phyloP scores from a whole-genome alignment of 2,888 invertebrate genomes.

The Cephus rjabovi region DNA sequence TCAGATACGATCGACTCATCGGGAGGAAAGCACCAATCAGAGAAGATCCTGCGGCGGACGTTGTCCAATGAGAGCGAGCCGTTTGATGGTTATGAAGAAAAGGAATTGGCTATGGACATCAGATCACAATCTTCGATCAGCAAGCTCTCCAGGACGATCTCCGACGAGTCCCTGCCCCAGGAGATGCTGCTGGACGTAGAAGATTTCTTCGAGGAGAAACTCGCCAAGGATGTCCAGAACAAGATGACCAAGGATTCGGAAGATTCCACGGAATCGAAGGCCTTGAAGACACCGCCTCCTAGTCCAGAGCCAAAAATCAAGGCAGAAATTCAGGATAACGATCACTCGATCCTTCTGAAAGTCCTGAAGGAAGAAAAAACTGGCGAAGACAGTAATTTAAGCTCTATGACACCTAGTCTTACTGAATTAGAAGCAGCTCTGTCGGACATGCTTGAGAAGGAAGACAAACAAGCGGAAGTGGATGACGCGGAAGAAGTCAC shows the following conservation, averaged over 20 bases:
- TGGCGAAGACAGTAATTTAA: constrained; percentile 47
- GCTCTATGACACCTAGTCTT: constrained; percentile 63
- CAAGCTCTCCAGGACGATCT: constrained; percentile 48
- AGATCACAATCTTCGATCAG: constrained; percentile 19
- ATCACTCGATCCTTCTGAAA: constrained; percentile 49
- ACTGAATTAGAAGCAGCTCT: constrained; percentile 60
- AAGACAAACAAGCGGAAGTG: constrained; percentile 34
- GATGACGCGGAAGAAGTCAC: constrained; percentile 14
- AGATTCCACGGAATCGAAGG: constrained; percentile 11
- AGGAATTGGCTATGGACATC: constrained; percentile 40
- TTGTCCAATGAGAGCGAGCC: constrained; percentile 57
- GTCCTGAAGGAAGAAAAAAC: constrained; percentile 46
- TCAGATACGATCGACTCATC: not conserved
- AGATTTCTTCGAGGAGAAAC: constrained; percentile 39
- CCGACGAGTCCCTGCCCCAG: constrained; percentile 60
- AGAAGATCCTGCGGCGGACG: constrained; percentile 43
- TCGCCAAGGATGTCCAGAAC: constrained; percentile 32
- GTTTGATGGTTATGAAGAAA: constrained; percentile 51
- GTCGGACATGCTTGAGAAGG: constrained; percentile 61
- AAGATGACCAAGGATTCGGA: constrained; percentile 29
- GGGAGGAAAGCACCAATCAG: constrained; percentile 8
- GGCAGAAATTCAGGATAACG: constrained; percentile 41
- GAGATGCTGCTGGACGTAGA: constrained; percentile 54
- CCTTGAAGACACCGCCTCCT: constrained; percentile 51
- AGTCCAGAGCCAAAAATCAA: constrained; percentile 54